phyloP scores from a whole-genome alignment of 2,797 vertebrate species.

The Gallinago nigripennis region DNA sequence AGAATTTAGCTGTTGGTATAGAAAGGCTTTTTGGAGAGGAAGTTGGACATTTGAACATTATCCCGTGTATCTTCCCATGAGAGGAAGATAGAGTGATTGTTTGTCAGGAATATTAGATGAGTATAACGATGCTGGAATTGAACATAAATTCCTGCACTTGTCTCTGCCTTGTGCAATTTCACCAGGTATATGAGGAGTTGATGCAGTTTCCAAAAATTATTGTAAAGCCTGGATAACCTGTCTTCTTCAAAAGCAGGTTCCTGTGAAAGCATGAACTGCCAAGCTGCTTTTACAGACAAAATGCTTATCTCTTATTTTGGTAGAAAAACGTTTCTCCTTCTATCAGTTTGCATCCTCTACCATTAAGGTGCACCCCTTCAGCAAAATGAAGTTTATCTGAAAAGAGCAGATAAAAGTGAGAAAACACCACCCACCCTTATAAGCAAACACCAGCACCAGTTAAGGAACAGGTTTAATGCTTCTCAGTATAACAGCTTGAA shows the following conservation, averaged over 20 bases:
- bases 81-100: not conserved
- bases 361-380: not conserved
- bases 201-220: not conserved
- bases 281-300: not conserved
- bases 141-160: not conserved
- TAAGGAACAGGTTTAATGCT: not conserved
- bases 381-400: not conserved
- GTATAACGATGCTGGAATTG: not conserved
- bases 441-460: constrained; percentile 12
- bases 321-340: not conserved
- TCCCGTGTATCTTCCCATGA: not conserved
- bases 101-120: not conserved
- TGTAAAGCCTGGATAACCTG: not conserved
- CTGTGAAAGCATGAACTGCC: not conserved
- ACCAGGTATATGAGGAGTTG: not conserved
- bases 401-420: not conserved
- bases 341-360: not conserved
- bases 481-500: not conserved
- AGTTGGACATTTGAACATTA: not conserved
- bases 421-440: not conserved
- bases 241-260: not conserved
- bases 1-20: not conserved
- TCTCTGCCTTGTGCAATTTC: not conserved
- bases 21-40: not conserved
- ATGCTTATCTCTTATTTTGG: not conserved